Conservation (phyloP, 2,797 vertebrate genomes). For the Toxotes lorentzi region DNA sequence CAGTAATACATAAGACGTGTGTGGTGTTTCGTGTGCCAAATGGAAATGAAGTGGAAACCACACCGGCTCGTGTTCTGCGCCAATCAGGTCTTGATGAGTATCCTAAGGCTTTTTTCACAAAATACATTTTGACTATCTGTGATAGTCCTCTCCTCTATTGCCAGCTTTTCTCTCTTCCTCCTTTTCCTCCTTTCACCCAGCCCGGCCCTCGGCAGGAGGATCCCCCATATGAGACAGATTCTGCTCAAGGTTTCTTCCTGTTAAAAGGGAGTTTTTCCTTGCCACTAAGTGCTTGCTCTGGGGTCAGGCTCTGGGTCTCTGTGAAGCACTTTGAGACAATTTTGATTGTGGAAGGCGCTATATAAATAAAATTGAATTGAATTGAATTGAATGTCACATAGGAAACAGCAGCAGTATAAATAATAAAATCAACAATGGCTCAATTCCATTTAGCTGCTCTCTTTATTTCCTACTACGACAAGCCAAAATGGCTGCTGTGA, state of each 20-base stretch:
- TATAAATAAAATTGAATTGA: too few relatives aligned
- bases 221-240: too few relatives aligned
- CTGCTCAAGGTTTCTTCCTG: too few relatives aligned
- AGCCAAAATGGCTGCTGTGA: background rate
- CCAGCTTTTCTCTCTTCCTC: too few relatives aligned
- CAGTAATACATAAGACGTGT: background rate
- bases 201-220: too few relatives aligned
- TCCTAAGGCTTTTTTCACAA: background rate
- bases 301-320: too few relatives aligned
- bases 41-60: background rate
- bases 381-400: background rate
- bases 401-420: background rate
- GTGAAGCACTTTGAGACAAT: too few relatives aligned
- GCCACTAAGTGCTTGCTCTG: too few relatives aligned
- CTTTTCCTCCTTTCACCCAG: too few relatives aligned
- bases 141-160: too few relatives aligned
- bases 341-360: too few relatives aligned
- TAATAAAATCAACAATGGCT: background rate
- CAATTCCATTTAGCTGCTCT: background rate
- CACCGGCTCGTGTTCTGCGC: background rate
- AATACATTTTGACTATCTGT: conserved; percentile 2
- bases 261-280: too few relatives aligned
- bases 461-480: background rate
- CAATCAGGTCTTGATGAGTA: background rate
- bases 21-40: background rate